Evolutionary conservation across 2,888 invertebrate species (phyloP), one percentile per base, ranked within the genome.

Genomic region (Zele albiditarsus): DNA sequence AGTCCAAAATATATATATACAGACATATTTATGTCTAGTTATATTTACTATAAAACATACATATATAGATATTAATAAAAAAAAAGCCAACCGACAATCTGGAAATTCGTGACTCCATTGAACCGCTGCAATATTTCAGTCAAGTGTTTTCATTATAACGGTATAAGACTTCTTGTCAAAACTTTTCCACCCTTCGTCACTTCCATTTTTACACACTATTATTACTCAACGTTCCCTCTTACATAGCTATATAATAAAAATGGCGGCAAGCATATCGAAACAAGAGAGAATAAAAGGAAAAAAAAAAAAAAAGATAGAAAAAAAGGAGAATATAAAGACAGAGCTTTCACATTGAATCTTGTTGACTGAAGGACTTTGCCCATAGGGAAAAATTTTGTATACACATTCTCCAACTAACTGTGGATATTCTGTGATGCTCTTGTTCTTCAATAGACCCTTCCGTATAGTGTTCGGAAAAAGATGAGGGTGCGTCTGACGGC

Each of bases 291-390:
- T 38, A 12, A 38, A 38, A 38, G 53, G 20, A 20, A 6, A 53
- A 53, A 20, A 53, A 23, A 10, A 23, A 20, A 20, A 6, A 53
- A 20, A 3, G 4, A 46, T 3, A 46, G n/a, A 46, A 46, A n/a
- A 16, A 46, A 46, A 46, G n/a, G n/a, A 8, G 14, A 20, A 20
- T 16, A 20, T n/a, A n/a, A 46, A 20, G 28, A 46, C 12, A 25
- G 31, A 27, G 46, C 71, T 71, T 62, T 71, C 60, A 62, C 27
- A 46, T 62, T 46, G 72, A 66, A 73, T 75, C 62, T 73, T 53
- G 72, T 75, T 71, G 77, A 75, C 73, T 25, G 70, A 62, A 67
- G 73, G 70, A 67, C 63, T 75, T 70, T 49, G 57, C 25, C 38
- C 38, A 53, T 20, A 12, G 42, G 70, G 70, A 60, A 38, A 25